A percentile compares a stretch with the other conserved stretches of the same genome.
Conservation (phyloP, 2,113 vertebrate genomes). For the Proteles cristata region DNA sequence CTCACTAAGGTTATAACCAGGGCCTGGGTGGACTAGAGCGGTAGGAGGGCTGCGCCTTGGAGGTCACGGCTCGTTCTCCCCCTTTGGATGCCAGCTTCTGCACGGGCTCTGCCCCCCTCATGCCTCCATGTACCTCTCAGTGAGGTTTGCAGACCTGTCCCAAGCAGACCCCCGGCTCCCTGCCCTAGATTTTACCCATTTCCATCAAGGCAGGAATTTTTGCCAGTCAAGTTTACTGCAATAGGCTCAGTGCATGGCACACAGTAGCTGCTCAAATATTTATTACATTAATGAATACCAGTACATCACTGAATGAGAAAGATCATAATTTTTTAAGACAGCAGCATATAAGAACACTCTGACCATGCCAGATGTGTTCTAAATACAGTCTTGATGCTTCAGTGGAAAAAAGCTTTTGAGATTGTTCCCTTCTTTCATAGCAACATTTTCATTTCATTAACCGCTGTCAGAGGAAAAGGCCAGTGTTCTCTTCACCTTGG, state of each 20-base stretch:
- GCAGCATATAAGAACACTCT: neutral
- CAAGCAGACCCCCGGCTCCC: neutral
- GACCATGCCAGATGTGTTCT: neutral
- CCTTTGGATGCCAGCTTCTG: neutral
- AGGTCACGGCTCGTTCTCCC: no score
- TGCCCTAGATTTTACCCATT: neutral
- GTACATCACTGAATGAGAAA: neutral
- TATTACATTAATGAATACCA: neutral
- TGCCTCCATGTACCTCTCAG: neutral
- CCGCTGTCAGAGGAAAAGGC: neutral
- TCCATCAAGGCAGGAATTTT: neutral
- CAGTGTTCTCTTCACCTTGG: neutral
- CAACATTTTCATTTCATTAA: neutral
- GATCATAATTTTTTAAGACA: neutral
- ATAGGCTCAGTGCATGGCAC: neutral
- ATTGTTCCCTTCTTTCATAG: neutral
- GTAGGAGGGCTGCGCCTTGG: neutral
- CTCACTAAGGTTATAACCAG: neutral
- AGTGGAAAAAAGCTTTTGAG: neutral
- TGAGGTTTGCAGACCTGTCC: no score
- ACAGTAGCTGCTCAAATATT: neutral
- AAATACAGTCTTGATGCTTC: neutral
- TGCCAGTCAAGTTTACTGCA: neutral
- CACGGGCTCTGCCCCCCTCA: neutral
- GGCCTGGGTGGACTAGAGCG: neutral